phyloP scores from a whole-genome alignment of 2,113 vertebrate genomes.

The Clinocottus analis region DNA sequence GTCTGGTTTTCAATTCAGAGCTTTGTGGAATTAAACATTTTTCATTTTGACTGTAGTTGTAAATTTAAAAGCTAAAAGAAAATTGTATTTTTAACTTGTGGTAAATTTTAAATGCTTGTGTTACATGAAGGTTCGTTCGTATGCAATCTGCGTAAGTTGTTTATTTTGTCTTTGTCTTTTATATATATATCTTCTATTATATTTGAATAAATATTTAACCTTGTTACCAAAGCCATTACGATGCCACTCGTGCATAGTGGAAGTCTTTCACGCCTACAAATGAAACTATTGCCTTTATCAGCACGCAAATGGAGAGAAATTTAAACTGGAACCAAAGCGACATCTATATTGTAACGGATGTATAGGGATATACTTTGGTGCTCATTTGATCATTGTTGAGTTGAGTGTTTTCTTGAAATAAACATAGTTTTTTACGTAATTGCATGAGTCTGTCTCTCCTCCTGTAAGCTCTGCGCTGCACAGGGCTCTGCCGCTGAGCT shows the following conservation, averaged over 20 bases:
- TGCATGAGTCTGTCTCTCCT: neutral
- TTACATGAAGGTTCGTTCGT: constrained; percentile 36
- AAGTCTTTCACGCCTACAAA: neutral
- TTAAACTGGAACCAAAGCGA: neutral
- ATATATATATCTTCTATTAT: constrained; percentile 19
- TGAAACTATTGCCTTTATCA: neutral
- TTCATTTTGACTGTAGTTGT: constrained; percentile 3
- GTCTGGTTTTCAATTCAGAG: constrained; percentile 1
- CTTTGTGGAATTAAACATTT: constrained; percentile 1
- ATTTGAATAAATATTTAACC: constrained; percentile 25
- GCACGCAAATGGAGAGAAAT: neutral
- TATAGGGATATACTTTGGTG: neutral
- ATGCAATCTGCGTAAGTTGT: neutral
- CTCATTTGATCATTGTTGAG: constrained; percentile 22
- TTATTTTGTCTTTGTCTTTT: constrained; percentile 1
- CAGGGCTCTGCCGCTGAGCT: no score
- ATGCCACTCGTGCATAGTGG: neutral
- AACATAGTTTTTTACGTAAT: constrained; percentile 59
- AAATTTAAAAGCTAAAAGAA: neutral
- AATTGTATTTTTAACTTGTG: neutral
- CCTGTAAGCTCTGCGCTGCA: no score
- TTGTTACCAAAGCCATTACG: constrained; percentile 53
- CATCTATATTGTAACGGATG: neutral
- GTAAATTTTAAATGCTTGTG: constrained; percentile 3
- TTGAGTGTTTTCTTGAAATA: constrained; percentile 62